phyloP scores from a whole-genome alignment of 1,140 invertebrate species.

The Aphaenogaster ashmeadi region DNA sequence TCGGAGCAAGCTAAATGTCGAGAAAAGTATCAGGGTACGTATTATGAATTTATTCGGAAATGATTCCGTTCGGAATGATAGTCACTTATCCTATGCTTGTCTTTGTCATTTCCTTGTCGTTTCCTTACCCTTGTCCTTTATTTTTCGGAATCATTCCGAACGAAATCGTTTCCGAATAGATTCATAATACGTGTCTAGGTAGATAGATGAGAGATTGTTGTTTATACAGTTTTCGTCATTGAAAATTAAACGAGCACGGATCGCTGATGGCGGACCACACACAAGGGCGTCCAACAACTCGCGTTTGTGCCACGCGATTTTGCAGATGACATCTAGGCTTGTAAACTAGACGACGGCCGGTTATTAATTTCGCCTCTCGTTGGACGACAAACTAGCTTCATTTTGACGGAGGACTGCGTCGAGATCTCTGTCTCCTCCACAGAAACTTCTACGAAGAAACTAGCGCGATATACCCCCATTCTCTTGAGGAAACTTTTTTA shows the following conservation, averaged over 20 bases:
- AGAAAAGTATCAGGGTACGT: neutral
- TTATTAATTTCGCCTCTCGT: conserved; percentile 22
- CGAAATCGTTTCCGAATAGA: too few relatives aligned
- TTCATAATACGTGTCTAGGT: too few relatives aligned
- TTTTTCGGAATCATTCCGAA: too few relatives aligned
- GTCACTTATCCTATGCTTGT: too few relatives aligned
- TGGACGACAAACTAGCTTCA: neutral
- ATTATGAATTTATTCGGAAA: too few relatives aligned
- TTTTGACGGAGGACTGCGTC: neutral
- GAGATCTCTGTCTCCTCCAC: neutral
- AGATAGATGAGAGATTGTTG: neutral
- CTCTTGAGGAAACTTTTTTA: neutral
- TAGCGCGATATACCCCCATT: neutral
- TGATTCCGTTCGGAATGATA: too few relatives aligned
- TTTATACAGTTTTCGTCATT: conserved; percentile 29
- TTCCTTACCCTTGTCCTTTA: too few relatives aligned
- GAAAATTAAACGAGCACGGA: conserved; percentile 15
- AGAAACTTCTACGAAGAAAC: neutral
- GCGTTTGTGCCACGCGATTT: conserved; percentile 17
- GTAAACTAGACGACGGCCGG: conserved; percentile 11
- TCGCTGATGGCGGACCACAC: conserved; percentile 34
- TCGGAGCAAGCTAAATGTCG: neutral
- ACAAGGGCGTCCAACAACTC: neutral
- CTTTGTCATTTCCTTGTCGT: too few relatives aligned
- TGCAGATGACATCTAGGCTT: conserved; percentile 26